Conservation (phyloP, 2,888 invertebrate species). For the Sturmia bella region DNA sequence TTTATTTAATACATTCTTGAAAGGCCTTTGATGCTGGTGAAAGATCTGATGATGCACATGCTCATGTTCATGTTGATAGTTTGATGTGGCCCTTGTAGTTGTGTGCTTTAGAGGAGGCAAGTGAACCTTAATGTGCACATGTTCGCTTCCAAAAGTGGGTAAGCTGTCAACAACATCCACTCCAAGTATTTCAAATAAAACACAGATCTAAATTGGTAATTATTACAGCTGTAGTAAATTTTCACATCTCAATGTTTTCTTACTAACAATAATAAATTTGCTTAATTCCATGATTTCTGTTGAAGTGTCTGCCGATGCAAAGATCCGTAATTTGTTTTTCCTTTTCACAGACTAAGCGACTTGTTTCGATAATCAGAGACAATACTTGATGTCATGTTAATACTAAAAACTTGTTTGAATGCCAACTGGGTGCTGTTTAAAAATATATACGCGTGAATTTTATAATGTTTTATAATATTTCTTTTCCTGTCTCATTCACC, state of each 20-base stretch:
- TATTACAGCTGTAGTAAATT: conserved; percentile 1
- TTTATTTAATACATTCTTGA: neutral
- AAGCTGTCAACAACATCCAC: conserved; percentile 24
- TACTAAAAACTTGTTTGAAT: conserved; percentile 76
- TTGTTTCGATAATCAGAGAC: neutral
- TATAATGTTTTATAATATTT: neutral
- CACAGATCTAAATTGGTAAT: conserved; percentile 29
- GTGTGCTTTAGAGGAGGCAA: conserved; percentile 72
- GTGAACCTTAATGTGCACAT: conserved; percentile 77
- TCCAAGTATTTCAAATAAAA: conserved; percentile 3
- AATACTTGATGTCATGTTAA: conserved; percentile 72
- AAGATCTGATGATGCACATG: conserved; percentile 72
- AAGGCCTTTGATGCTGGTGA: conserved; percentile 73
- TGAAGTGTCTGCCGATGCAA: neutral
- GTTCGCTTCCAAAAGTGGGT: conserved; percentile 75
- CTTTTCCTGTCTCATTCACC: neutral
- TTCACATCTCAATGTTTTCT: neutral
- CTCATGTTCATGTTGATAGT: conserved; percentile 1
- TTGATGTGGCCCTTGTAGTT: neutral
- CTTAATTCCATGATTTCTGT: conserved; percentile 32
- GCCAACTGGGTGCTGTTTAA: conserved; percentile 72
- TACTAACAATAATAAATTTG: conserved; percentile 57
- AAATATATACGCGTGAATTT: conserved; percentile 74
- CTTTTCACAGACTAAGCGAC: neutral
- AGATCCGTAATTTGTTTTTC: neutral